Conservation (phyloP, 2,888 invertebrate genomes). For the Pimpla rufipes region DNA sequence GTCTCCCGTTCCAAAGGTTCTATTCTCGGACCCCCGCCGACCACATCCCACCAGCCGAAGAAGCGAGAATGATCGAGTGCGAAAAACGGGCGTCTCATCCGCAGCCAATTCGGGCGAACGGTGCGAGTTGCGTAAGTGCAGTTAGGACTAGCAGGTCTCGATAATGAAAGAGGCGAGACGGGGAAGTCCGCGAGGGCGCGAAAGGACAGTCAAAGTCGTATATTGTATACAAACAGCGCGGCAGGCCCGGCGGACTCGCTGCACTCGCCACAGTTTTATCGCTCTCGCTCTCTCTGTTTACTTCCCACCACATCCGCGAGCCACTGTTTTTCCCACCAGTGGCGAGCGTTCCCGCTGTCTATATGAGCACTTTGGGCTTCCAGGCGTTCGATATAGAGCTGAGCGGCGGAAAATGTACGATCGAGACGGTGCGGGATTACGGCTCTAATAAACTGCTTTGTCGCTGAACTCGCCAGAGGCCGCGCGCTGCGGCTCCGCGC, state of each 20-base stretch:
- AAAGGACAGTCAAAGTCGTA: not conserved
- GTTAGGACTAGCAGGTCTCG: not conserved
- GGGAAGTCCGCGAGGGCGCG: not conserved
- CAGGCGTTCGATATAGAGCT: not conserved
- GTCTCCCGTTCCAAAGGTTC: no score
- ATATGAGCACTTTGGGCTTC: slow-evolving; percentile 18
- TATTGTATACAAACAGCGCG: not conserved
- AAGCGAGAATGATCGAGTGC: slow-evolving; percentile 2
- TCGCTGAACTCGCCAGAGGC: slow-evolving; percentile 67
- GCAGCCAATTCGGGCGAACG: not conserved
- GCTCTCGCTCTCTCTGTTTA: not conserved
- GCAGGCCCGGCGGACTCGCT: not conserved
- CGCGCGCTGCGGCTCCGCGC: slow-evolving; percentile 19
- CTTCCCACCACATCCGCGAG: not conserved
- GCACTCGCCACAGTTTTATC: not conserved
- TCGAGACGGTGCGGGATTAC: slow-evolving; percentile 69
- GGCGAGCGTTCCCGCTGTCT: not conserved
- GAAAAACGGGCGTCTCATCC: no score
- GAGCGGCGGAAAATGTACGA: not conserved
- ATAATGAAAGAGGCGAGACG: not conserved
- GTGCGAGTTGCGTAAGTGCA: not conserved
- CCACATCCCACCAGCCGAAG: no score
- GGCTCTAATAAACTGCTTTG: slow-evolving; percentile 75
- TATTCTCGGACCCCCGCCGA: no score
- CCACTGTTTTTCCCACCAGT: slow-evolving; percentile 3